Evolutionary conservation across 2,888 invertebrate genomes (phyloP), one percentile per base, ranked within the genome.

Genomic region (Euplagia quadripunctaria): DNA sequence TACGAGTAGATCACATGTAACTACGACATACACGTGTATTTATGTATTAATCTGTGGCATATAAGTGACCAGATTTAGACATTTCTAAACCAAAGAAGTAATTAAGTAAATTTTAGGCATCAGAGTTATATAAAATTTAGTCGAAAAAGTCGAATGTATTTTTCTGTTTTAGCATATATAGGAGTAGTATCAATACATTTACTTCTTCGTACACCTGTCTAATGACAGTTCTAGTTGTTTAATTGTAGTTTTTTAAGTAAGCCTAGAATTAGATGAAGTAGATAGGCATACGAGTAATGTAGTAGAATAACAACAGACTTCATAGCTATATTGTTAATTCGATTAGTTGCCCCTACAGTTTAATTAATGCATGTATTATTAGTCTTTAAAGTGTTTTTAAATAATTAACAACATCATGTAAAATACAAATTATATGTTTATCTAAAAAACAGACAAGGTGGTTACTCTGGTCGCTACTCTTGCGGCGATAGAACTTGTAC

Each of bases 331-430:
- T 14, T 55, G 3, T 31, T 17, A 55, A n/a, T 55, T 2, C n/a
- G 7, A 42, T 46, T 71, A 71, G 65, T 31, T 43, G 2, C 1
- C 43, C 58, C 16, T 9, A 46, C 17, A 65, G 41, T 71, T 68
- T 51, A 20, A 31, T 31, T 31, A 31, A 41, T 82, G 83, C 84
- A 83, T 82, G 82, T 64, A 74, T 75, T 70, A 11, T 66, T 71
- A 41, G 52, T 68, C 72, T 43, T 3, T 72, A 58, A 43, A 63
- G 31, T 66, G n/a, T 69, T 78, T 71, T 31, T 74, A 74, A 77
- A 79, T 82, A 79, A 74, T 55, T 70, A 74, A 77, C 75, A 69
- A 20, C 58, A 46, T 69, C 31, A 42, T n/a, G 17, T 61, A 0
- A 61, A 8, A 4, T 1, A 14, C 1, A 31, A 12, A 6, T 14